phyloP scores from a whole-genome alignment of 2,888 invertebrate species.

The Eilema sororculum region DNA sequence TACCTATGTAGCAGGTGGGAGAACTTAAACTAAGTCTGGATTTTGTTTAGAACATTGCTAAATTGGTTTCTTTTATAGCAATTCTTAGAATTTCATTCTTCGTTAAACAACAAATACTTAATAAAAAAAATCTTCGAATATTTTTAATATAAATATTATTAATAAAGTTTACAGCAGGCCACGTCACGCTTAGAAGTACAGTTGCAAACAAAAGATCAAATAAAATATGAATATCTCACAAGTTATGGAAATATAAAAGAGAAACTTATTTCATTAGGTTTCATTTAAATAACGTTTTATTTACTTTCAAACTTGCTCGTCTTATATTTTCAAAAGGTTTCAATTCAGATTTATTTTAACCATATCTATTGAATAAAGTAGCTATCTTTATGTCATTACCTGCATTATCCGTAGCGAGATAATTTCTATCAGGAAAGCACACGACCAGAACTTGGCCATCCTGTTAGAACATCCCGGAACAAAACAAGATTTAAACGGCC shows the following conservation, averaged over 20 bases:
- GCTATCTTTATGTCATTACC: too few species aligned
- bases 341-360: neutral
- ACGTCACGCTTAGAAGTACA: neutral
- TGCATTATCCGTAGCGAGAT: too few species aligned
- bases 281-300: neutral
- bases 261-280: constrained; percentile 14
- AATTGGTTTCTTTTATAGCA: neutral
- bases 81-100: neutral
- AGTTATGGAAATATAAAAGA: constrained; percentile 7
- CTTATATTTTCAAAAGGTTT: neutral
- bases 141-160: constrained; percentile 11
- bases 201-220: constrained; percentile 1
- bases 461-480: too few species aligned
- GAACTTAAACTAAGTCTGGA: neutral
- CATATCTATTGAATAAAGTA: too few species aligned
- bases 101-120: neutral
- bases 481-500: too few species aligned
- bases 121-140: neutral
- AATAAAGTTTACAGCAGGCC: constrained; percentile 9
- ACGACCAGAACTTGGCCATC: too few species aligned
- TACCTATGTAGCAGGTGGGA: too few species aligned
- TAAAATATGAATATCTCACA: neutral
- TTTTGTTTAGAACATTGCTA: neutral
- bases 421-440: too few species aligned
- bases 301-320: neutral